phyloP scores from a whole-genome alignment of 2,888 invertebrate species.

The Acheta domesticus region DNA sequence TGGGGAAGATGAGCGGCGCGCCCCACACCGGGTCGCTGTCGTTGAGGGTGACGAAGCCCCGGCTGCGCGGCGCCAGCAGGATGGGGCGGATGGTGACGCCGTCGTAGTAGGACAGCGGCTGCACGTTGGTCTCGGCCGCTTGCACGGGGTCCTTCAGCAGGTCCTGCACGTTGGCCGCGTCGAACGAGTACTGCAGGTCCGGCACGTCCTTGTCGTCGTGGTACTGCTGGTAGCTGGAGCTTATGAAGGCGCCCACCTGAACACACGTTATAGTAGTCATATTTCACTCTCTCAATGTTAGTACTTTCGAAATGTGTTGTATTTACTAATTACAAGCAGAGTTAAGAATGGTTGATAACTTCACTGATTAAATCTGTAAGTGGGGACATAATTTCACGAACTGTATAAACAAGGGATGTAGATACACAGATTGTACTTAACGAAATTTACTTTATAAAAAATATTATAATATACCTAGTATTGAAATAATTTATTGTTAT shows the following conservation, averaged over 20 bases:
- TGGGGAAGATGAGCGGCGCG: constrained; percentile 52
- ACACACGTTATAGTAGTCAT: neutral
- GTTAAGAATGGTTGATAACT: too few species aligned
- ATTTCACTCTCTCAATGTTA: neutral
- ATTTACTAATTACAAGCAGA: too few species aligned
- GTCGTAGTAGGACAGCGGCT: constrained; percentile 61
- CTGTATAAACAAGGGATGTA: too few species aligned
- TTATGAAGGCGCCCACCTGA: constrained; percentile 55
- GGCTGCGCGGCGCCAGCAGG: constrained; percentile 40
- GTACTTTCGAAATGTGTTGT: too few species aligned
- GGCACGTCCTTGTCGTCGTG: constrained; percentile 50
- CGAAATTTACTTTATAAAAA: too few species aligned
- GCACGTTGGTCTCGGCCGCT: constrained; percentile 50
- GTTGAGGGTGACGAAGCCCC: constrained; percentile 42
- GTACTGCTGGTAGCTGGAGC: constrained; percentile 51
- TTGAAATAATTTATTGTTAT: too few species aligned
- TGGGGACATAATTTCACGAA: too few species aligned
- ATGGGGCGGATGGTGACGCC: constrained; percentile 49
- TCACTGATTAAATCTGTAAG: too few species aligned
- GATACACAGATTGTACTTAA: too few species aligned
- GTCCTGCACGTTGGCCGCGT: constrained; percentile 56
- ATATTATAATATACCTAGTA: too few species aligned
- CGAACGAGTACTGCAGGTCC: constrained; percentile 66
- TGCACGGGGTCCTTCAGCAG: constrained; percentile 58
- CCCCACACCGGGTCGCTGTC: constrained; percentile 48